Evolutionary conservation across 2,888 invertebrate species (phyloP).

Genomic region (Drosophila vallismaia): DNA sequence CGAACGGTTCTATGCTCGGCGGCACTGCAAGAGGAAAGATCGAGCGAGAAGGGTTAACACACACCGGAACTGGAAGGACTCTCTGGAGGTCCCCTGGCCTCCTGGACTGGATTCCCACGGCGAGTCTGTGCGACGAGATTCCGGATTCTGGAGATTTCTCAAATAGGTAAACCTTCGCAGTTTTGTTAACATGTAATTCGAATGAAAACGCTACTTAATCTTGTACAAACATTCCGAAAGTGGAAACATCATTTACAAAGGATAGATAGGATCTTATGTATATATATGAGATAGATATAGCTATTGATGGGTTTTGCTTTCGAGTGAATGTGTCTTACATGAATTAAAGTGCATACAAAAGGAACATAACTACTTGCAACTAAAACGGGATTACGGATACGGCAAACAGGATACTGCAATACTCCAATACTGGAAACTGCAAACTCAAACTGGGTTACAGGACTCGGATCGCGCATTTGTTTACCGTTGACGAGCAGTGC

Average conservation of each 20-base stretch:
- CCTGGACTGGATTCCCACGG: constrained; percentile 14
- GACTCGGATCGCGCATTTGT: constrained; percentile 70
- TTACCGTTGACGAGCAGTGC: constrained; percentile 92
- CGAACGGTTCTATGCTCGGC: constrained; percentile 93
- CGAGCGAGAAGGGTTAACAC: constrained; percentile 63
- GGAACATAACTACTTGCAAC: constrained; percentile 67
- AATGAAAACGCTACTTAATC: constrained; percentile 53
- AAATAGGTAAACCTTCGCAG: constrained; percentile 75
- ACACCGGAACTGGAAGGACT: background rate
- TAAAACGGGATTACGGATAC: constrained; percentile 49
- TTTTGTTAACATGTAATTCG: constrained; percentile 64
- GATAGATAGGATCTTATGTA: constrained; percentile 34
- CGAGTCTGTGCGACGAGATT: background rate
- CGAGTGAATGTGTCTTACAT: constrained; percentile 38
- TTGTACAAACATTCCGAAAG: constrained; percentile 77
- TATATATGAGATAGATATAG: constrained; percentile 14
- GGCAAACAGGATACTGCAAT: background rate
- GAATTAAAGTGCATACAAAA: constrained; percentile 55
- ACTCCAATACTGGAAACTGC: background rate
- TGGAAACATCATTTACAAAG: constrained; percentile 55
- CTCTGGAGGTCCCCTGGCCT: constrained; percentile 2
- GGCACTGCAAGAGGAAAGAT: constrained; percentile 87
- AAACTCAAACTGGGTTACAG: constrained; percentile 14
- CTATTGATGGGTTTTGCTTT: constrained; percentile 33
- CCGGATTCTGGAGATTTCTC: constrained; percentile 18